phyloP scores from a whole-genome alignment of 2,797 vertebrate species.

The Argentina silus region DNA sequence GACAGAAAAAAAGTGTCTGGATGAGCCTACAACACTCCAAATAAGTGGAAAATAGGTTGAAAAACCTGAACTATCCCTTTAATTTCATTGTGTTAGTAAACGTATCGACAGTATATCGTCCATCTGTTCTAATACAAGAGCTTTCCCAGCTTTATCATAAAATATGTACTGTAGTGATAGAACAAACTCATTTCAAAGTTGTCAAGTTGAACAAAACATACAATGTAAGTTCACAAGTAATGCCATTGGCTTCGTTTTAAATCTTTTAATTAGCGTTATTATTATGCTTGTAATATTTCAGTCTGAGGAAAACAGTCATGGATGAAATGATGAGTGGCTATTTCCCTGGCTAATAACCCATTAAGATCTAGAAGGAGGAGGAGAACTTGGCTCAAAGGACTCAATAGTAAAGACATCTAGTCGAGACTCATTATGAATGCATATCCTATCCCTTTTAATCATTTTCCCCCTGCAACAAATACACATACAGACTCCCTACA shows the following conservation, averaged over 20 bases:
- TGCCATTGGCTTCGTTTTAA: not conserved
- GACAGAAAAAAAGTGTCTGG: too few relatives aligned
- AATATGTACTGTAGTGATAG: too few relatives aligned
- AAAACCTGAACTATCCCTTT: too few relatives aligned
- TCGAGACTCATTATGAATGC: not conserved
- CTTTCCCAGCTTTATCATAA: too few relatives aligned
- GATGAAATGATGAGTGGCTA: not conserved
- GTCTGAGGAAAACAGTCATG: not conserved
- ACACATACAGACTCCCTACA: constrained; percentile 16
- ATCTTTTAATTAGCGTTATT: not conserved
- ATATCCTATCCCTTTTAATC: not conserved
- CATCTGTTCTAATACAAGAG: too few relatives aligned
- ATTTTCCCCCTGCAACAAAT: not conserved
- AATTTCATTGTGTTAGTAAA: too few relatives aligned
- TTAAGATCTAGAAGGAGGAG: not conserved
- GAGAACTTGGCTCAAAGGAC: not conserved
- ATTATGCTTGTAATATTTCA: not conserved
- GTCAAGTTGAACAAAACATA: not conserved
- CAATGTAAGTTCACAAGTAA: not conserved
- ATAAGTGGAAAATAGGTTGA: too few relatives aligned
- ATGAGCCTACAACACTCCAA: too few relatives aligned
- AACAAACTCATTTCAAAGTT: too few relatives aligned
- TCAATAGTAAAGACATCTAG: not conserved
- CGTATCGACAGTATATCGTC: too few relatives aligned
- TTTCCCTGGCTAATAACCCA: not conserved